phyloP scores from a whole-genome alignment of 2,888 invertebrate genomes.

The Hypercompe scribonia region DNA sequence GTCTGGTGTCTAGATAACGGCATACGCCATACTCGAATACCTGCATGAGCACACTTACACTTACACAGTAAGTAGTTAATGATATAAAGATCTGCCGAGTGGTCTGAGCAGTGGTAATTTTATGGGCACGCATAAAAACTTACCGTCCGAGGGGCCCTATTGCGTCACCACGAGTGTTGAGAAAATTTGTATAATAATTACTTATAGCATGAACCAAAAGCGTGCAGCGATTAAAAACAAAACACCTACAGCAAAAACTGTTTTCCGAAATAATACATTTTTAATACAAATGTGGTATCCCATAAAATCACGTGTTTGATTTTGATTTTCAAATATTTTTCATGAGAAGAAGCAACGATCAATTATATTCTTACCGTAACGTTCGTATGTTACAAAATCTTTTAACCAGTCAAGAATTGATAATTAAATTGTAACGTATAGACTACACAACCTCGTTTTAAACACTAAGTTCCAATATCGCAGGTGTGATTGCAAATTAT shows the following conservation, averaged over 20 bases:
- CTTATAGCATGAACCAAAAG: conserved; percentile 51
- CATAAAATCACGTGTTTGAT: background rate
- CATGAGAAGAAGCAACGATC: background rate
- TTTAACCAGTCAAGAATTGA: no score
- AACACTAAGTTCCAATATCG: background rate
- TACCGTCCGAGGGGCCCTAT: conserved; percentile 74
- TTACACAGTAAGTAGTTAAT: conserved; percentile 41
- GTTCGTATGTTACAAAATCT: background rate
- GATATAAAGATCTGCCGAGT: conserved; percentile 57
- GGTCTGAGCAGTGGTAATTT: conserved; percentile 63
- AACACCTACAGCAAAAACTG: background rate
- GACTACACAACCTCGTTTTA: background rate
- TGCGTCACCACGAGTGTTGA: conserved; percentile 74
- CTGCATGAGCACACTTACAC: conserved; percentile 24
- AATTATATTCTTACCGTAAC: background rate
- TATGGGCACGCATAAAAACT: conserved; percentile 66
- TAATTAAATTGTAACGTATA: background rate
- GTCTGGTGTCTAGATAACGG: conserved; percentile 64
- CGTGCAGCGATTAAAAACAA: conserved; percentile 51
- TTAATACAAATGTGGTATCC: no score
- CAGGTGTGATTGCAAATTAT: conserved; percentile 5
- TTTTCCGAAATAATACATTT: background rate
- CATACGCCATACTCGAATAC: conserved; percentile 46
- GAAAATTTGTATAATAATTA: conserved; percentile 68
- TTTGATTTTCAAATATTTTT: background rate